Evolutionary conservation across 1,140 invertebrate species (phyloP).

Genomic region (Lanistes nyassanus): DNA sequence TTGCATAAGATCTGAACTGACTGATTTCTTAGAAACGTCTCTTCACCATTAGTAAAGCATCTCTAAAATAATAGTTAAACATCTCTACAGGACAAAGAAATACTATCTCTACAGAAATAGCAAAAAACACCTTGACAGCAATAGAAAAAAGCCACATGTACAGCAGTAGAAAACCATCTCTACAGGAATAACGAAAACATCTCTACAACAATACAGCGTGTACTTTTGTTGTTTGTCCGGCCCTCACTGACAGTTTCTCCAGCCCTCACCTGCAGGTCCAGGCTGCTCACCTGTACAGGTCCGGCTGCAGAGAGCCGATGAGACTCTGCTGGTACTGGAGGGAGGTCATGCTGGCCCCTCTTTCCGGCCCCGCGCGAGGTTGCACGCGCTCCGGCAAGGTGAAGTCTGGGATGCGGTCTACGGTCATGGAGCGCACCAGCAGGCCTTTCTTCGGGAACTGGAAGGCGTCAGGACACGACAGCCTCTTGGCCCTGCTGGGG

Average conservation of each 20-base stretch:
- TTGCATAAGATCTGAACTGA: too few relatives aligned
- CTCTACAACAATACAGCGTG: too few relatives aligned
- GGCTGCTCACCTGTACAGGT: slow-evolving; percentile 50
- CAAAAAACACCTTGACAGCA: too few relatives aligned
- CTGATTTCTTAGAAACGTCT: too few relatives aligned
- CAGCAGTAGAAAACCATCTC: too few relatives aligned
- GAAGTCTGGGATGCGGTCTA: slow-evolving; percentile 52
- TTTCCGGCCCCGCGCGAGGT: slow-evolving; percentile 31
- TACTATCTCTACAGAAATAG: too few relatives aligned
- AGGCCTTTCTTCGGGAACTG: slow-evolving; percentile 21
- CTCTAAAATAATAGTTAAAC: too few relatives aligned
- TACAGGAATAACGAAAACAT: too few relatives aligned
- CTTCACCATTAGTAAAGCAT: too few relatives aligned
- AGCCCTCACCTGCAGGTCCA: not conserved
- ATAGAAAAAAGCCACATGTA: too few relatives aligned
- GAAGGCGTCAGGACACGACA: slow-evolving; percentile 46
- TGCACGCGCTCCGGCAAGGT: slow-evolving; percentile 54
- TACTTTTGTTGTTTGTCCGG: too few relatives aligned
- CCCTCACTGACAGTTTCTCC: not conserved
- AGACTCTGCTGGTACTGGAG: slow-evolving; percentile 37
- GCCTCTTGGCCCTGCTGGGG: slow-evolving; percentile 43
- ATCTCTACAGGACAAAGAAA: too few relatives aligned
- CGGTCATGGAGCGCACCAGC: slow-evolving; percentile 47
- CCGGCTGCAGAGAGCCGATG: slow-evolving; percentile 46
- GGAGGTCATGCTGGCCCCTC: slow-evolving; percentile 17